Base-by-base conservation (phyloP, 2,888 invertebrate genomes). In the Xylophagus ater region DNA sequence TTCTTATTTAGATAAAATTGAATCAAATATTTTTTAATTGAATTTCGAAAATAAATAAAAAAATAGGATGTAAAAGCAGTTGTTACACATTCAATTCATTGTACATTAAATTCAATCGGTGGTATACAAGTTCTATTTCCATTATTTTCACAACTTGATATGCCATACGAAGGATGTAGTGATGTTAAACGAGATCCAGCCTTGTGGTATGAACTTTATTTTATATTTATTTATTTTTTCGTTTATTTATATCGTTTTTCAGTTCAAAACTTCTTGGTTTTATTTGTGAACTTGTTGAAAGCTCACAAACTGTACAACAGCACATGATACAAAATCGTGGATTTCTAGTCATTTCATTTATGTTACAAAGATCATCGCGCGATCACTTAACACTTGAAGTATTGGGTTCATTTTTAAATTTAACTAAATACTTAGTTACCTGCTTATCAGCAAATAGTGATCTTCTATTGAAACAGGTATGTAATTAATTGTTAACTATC, bases 291-390 rank as follows among this genome's bases (percentile, higher is more conserved):
- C 72, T 98, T 59, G 87, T 98, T 51, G 93, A 94, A 65, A 89
- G 89, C 29, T 97, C 96, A 51, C 84, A 88, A 59, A 93, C 93
- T 25, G 94, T 97, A 43, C 98, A 98, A 62, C 97, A 98, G 62
- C 98, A 99, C 66, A 92, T 98, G 86, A 87, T 96, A 63, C 97
- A 97, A 51, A 94, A 93, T 65, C 82, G 94, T 53, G 98, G 97
- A 43, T 97, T 98, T 68, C 76, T 98, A 54, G 94, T 98, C 48
- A 93, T 99, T 62, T 92, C 96, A 51, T 93, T 88, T 66, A 87
- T 94, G 80, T 75, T 97, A 54, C 92, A 94, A 65, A 76, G 90
- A 53, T 92, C 88, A 44, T 86, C 82, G 37, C 73, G 90, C 47
- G 92, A 94, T 57, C 96, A 97, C 64, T 74, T 97, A 37, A 93